A percentile compares a stretch with the other conserved stretches of the same genome.
Conservation (phyloP, 2,113 vertebrate genomes). For the Microtus pennsylvanicus region DNA sequence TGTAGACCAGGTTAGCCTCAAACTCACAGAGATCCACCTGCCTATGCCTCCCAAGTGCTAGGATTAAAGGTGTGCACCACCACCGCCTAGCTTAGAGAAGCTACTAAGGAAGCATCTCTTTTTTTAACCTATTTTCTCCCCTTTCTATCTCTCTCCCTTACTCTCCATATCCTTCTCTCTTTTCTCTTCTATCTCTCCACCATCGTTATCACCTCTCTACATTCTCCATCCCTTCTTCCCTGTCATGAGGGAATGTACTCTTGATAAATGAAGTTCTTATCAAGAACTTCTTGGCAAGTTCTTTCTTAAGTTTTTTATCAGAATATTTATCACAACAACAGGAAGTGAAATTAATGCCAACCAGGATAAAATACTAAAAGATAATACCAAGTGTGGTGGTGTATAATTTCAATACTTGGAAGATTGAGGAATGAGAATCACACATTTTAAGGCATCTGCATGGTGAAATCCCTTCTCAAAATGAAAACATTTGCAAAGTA, state of each 20-base stretch:
- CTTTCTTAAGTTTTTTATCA: background rate
- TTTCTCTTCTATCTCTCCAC: no score
- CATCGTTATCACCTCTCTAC: no score
- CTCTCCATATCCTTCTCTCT: no score
- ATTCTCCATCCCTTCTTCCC: background rate
- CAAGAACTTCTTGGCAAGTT: no score
- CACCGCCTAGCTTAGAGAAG: no score
- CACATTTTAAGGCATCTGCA: background rate
- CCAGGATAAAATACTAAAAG: background rate
- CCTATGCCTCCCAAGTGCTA: no score
- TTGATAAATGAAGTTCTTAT: background rate
- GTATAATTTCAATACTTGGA: background rate
- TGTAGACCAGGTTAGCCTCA: no score
- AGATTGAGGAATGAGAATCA: background rate
- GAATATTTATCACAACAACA: background rate
- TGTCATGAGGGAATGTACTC: background rate
- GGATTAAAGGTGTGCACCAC: no score
- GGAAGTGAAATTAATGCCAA: background rate
- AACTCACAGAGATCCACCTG: no score
- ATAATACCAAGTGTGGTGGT: background rate
- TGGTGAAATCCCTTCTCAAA: background rate
- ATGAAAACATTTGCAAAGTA: constrained; percentile 28
- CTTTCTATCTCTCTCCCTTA: no score
- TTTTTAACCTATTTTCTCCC: no score
- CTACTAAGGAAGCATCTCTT: no score